Evolutionary conservation across 2,888 invertebrate species (phyloP), one percentile per base, ranked within the genome.

Genomic region (Azorinus chamasolen): DNA sequence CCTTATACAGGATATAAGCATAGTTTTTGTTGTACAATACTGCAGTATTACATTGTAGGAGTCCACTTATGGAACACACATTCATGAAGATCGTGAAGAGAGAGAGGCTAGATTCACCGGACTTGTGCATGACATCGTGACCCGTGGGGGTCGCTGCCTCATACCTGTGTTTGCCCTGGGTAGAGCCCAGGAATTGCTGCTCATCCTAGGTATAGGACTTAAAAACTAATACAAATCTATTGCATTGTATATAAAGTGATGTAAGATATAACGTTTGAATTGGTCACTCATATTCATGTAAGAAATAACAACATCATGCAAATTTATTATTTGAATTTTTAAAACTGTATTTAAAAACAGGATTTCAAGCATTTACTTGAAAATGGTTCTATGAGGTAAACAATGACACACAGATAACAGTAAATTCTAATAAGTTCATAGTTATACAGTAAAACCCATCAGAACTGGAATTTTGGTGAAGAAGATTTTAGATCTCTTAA

Each of bases 151-250:
- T 0, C 95, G 99, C 62, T 99, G 99, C 92, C 95, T 99, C 53
- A 99, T 99, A 87, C 99, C 99, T 0, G 99, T 99, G 57, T 99
- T 99, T 94, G 99, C 99, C 5, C 94, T 99, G 32, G 99, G 99
- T 0, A 95, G 99, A 83, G 99, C 99, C 0, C 99, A 99, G 94
- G 99, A 99, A 92, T 94, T 99, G 32, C 94, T 99, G 16, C 95
- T 99, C 5, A 99, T 99, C 91, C 93, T 97, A 68, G 96, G 96
- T 96, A 87, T 69, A 66, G 16, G 6, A 16, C 18, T 8, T 16
- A 8, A 8, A 18, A 48, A 10, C 8, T 8, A 18, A 16, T 48
- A 48, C 48, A 48, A 18, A 18, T 48, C 8, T 12, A 10, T 48
- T 8, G 14, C 14, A 12, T 14, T 41, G 10, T 41, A 10, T n/a